These are phyloP conservation scores for Drosophila malerkotliana DNA, from an alignment of 1,140 invertebrate species.

Conservation along the genomic window DNA sequence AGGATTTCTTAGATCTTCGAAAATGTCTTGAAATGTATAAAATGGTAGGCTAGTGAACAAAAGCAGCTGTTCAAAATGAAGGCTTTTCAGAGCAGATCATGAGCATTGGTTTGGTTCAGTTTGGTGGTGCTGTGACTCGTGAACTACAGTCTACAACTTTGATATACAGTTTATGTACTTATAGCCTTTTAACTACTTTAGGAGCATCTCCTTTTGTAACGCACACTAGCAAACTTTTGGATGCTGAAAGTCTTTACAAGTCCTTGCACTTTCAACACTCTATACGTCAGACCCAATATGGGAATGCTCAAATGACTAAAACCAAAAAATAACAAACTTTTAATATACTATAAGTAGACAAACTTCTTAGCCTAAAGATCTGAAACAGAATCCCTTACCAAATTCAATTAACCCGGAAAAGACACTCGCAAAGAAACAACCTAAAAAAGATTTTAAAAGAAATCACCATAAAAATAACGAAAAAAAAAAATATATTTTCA, in stretches of 20 bases:
- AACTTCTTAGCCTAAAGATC: conserved; percentile 41
- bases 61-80: conserved; percentile 31
- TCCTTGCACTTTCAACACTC: conserved; percentile 15
- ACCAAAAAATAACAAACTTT: conserved; percentile 27
- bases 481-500: conserved; percentile 17
- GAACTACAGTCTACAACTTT: conserved; percentile 54
- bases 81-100: conserved; percentile 5
- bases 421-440: conserved; percentile 37
- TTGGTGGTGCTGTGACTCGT: conserved; percentile 47
- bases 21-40: not conserved
- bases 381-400: conserved; percentile 4
- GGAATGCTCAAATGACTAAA: conserved; percentile 18
- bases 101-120: conserved; percentile 17
- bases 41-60: not conserved
- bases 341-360: conserved; percentile 41
- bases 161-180: conserved; percentile 48
- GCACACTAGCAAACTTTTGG: conserved; percentile 26
- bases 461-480: not conserved
- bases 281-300: conserved; percentile 5
- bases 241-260: not conserved
- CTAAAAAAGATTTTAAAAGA: not conserved
- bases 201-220: conserved; percentile 40
- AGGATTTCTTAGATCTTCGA: not conserved
- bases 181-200: conserved; percentile 20
- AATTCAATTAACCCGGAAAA: conserved; percentile 43